A percentile compares a stretch with the other conserved stretches of the same genome.
Conservation (phyloP, 2,888 invertebrate species). For the Thelaira solivaga region DNA sequence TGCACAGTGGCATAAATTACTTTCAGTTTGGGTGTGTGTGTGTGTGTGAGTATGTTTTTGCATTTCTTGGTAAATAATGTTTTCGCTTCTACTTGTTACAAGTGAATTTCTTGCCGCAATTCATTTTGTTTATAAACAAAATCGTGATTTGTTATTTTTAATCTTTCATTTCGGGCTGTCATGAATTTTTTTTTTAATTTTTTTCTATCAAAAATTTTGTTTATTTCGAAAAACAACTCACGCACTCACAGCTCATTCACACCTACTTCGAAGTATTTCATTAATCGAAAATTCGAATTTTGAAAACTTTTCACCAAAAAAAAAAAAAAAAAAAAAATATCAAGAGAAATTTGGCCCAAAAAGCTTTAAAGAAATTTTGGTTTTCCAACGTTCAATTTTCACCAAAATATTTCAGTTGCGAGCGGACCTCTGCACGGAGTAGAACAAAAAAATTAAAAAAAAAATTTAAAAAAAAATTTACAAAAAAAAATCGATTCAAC, state of each 20-base stretch:
- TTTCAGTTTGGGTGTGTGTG: no score
- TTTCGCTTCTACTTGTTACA: no score
- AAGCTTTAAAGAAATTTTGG: conserved; percentile 39
- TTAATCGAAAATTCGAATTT: conserved; percentile 30
- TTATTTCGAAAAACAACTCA: background rate
- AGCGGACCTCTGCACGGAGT: conserved; percentile 78
- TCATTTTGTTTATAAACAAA: conserved; percentile 53
- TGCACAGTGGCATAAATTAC: no score
- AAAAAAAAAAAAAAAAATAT: no score
- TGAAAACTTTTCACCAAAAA: conserved; percentile 52
- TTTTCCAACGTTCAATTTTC: conserved; percentile 36
- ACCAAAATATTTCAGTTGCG: conserved; percentile 76
- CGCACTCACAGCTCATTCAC: no score
- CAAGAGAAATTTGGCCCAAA: conserved; percentile 56
- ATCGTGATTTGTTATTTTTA: conserved; percentile 20
- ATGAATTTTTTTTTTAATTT: conserved; percentile 15
- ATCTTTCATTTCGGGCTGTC: background rate
- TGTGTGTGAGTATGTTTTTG: no score
- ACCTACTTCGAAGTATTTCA: background rate
- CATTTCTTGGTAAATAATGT: no score
- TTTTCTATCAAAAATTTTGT: conserved; percentile 35
- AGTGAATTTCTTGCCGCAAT: background rate
- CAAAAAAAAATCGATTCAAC: conserved; percentile 67
- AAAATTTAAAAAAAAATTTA: conserved; percentile 65
- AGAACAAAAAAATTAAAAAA: conserved; percentile 72